These are phyloP conservation scores for Lithophane semibrunnea DNA, from an alignment of 2,888 invertebrate genomes.

Conservation along the genomic window DNA sequence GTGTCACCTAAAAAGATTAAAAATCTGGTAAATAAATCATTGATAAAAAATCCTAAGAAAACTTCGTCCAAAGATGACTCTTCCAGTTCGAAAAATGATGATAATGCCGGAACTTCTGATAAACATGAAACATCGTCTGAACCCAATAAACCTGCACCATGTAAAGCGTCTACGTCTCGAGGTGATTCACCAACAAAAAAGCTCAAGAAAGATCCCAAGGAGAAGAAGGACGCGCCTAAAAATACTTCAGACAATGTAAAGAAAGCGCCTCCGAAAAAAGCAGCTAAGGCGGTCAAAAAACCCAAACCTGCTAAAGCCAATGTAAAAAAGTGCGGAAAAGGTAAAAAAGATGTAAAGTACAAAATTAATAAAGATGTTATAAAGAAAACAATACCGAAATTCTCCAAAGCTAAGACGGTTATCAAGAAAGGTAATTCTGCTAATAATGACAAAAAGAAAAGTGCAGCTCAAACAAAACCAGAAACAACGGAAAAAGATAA, in stretches of 20 bases:
- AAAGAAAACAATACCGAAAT: conserved; percentile 77
- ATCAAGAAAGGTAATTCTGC: conserved; percentile 75
- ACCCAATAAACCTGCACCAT: conserved; percentile 73
- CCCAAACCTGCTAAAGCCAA: conserved; percentile 70
- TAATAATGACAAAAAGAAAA: conserved; percentile 77
- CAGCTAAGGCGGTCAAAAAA: conserved; percentile 72
- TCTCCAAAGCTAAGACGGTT: conserved; percentile 78
- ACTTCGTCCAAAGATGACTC: conserved; percentile 77
- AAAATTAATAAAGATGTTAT: conserved; percentile 83
- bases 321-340: conserved; percentile 69
- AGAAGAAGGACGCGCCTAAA: conserved; percentile 84
- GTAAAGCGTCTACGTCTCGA: conserved; percentile 74
- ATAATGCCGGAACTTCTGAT: conserved; percentile 71
- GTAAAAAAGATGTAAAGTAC: conserved; percentile 82
- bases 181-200: conserved; percentile 82
- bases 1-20: conserved; percentile 81
- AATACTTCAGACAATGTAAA: conserved; percentile 70
- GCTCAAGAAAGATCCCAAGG: conserved; percentile 81
- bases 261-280: conserved; percentile 76
- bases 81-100: conserved; percentile 73
- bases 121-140: conserved; percentile 75
- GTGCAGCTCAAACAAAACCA: conserved; percentile 57
- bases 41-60: conserved; percentile 80
- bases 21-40: conserved; percentile 78
- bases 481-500: conserved; percentile 62